phyloP scores from a whole-genome alignment of 2,113 vertebrate genomes.

The Hucho hucho region DNA sequence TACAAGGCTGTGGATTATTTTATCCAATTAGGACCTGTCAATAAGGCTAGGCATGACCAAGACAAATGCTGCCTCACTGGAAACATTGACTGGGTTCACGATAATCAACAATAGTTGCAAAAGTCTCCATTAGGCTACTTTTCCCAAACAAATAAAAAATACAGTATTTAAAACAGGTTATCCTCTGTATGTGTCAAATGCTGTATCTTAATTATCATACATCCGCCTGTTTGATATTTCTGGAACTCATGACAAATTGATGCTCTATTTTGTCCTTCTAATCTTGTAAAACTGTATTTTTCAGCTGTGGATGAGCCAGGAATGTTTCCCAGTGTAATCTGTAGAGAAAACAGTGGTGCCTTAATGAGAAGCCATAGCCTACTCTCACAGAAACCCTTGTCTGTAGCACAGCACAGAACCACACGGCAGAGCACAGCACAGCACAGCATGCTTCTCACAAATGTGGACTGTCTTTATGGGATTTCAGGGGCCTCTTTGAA shows the following conservation, averaged over 20 bases:
- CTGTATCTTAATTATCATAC: no score
- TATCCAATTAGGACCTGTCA: constrained; percentile 31
- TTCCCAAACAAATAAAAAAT: no score
- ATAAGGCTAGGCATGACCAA: constrained; percentile 1
- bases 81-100: not conserved
- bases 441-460: constrained; percentile 43
- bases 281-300: constrained; percentile 52
- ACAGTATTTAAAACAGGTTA: no score
- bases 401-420: constrained; percentile 26
- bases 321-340: constrained; percentile 58
- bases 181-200: no score
- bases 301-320: constrained; percentile 42
- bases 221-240: no score
- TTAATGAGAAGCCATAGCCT: constrained; percentile 68
- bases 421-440: not conserved
- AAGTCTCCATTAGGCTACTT: no score
- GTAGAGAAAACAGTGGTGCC: constrained; percentile 49
- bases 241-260: no score
- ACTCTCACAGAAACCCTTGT: constrained; percentile 49
- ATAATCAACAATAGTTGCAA: not conserved
- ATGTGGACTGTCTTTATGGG: constrained; percentile 61
- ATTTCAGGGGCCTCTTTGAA: constrained; percentile 71
- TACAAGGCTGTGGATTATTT: constrained; percentile 28
- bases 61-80: constrained; percentile 1
- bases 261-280: constrained; percentile 68